Conservation (phyloP, 2,113 vertebrate genomes). For the Caranx melampygus region DNA sequence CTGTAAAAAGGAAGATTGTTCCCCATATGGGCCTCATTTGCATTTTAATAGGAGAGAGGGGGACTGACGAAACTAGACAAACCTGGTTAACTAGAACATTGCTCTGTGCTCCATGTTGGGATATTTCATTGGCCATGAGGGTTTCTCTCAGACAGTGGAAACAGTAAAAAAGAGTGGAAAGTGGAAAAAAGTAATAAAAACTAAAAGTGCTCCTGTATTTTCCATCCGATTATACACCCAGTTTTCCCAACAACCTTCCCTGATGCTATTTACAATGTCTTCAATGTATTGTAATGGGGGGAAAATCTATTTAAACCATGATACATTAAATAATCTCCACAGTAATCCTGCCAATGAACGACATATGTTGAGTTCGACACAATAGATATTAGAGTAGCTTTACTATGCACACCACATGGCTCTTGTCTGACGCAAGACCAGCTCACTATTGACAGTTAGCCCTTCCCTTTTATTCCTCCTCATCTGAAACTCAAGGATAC, state of each 20-base stretch:
- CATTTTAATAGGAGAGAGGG: neutral
- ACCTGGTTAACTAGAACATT: conserved; percentile 42
- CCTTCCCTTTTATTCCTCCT: conserved; percentile 50
- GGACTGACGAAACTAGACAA: conserved; percentile 26
- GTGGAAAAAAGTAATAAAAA: neutral
- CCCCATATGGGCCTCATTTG: neutral
- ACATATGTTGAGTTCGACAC: conserved; percentile 3
- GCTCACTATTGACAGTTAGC: conserved; percentile 72
- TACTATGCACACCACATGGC: conserved; percentile 63
- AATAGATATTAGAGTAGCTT: neutral
- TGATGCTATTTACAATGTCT: neutral
- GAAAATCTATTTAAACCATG: neutral
- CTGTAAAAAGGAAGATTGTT: neutral
- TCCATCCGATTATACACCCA: neutral
- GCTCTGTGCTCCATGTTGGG: neutral
- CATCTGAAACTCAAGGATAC: conserved; percentile 41
- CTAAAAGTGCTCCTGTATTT: neutral
- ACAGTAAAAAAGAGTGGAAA: neutral
- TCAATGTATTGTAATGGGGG: neutral
- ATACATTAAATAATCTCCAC: neutral
- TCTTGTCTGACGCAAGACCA: conserved; percentile 83
- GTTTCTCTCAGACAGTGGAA: conserved; percentile 1
- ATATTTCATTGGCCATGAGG: neutral
- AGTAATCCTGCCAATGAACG: neutral
- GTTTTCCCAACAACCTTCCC: neutral